phyloP scores from a whole-genome alignment of 2,888 invertebrate species.

The Volucella zonaria region DNA sequence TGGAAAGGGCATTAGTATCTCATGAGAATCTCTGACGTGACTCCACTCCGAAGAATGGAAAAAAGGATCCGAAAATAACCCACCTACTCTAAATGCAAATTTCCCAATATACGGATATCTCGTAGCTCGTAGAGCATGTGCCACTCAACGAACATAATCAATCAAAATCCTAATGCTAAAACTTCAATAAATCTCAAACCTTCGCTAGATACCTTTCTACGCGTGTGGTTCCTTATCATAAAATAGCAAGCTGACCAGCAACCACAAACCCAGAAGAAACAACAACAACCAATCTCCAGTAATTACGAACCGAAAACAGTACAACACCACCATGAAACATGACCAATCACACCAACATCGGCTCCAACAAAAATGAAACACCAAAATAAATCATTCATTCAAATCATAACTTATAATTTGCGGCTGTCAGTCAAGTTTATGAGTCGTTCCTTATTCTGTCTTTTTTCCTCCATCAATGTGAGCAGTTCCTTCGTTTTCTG shows the following conservation, averaged over 20 bases:
- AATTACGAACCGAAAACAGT: constrained; percentile 49
- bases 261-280: not conserved
- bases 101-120: too few relatives aligned
- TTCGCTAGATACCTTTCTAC: not conserved
- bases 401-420: constrained; percentile 71
- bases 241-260: constrained; percentile 4
- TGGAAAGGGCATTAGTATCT: too few relatives aligned
- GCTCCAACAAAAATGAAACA: constrained; percentile 38
- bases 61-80: too few relatives aligned
- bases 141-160: constrained; percentile 40
- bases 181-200: constrained; percentile 57
- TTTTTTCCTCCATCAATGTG: not conserved
- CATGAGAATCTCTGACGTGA: too few relatives aligned
- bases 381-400: constrained; percentile 66
- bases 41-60: too few relatives aligned
- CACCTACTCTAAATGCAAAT: too few relatives aligned
- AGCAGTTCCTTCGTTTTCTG: not conserved
- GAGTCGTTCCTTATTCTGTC: constrained; percentile 57
- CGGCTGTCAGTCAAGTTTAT: constrained; percentile 70
- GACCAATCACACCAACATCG: constrained; percentile 18
- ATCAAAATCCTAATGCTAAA: constrained; percentile 43
- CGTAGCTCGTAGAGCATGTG: constrained; percentile 27
- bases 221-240: constrained; percentile 19
- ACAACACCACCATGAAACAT: constrained; percentile 41
- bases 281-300: not conserved